These are phyloP conservation scores for Eledone cirrhosa DNA, from an alignment of 2,888 invertebrate species.

Conservation along the genomic window DNA sequence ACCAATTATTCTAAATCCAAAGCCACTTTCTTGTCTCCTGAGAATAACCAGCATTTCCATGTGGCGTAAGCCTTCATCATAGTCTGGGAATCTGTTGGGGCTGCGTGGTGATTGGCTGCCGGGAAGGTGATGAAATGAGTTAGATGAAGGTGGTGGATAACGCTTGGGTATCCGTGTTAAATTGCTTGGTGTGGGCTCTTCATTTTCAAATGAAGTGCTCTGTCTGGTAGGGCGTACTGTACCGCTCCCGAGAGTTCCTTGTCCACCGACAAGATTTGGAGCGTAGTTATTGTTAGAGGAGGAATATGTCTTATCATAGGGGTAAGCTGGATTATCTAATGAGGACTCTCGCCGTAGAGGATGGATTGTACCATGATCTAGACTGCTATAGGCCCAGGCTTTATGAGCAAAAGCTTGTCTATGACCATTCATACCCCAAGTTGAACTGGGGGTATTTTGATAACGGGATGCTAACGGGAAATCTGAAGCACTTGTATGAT, in stretches of 20 bases:
- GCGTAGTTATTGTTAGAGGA: constrained; percentile 1
- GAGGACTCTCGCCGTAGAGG: constrained; percentile 12
- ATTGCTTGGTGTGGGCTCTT: constrained; percentile 69
- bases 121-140: constrained; percentile 40
- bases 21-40: constrained; percentile 90
- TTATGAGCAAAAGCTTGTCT: constrained; percentile 27
- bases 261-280: constrained; percentile 27
- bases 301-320: background rate
- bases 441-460: constrained; percentile 37
- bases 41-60: constrained; percentile 81
- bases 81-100: constrained; percentile 39
- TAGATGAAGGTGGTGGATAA: constrained; percentile 45
- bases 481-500: constrained; percentile 34
- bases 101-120: constrained; percentile 43
- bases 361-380: constrained; percentile 22
- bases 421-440: constrained; percentile 40
- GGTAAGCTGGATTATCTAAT: constrained; percentile 23
- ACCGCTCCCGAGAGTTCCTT: constrained; percentile 44
- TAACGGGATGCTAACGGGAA: constrained; percentile 38
- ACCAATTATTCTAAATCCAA: constrained; percentile 97
- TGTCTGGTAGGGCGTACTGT: constrained; percentile 64
- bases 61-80: constrained; percentile 43
- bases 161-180: constrained; percentile 54
- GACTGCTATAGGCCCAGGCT: constrained; percentile 16
- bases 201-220: constrained; percentile 74